Percentiles rank a stretch among this genome's conserved stretches.
These are phyloP conservation scores for Gymnosoma rotundatum DNA, from an alignment of 2,888 invertebrate genomes.

Conservation along the genomic window DNA sequence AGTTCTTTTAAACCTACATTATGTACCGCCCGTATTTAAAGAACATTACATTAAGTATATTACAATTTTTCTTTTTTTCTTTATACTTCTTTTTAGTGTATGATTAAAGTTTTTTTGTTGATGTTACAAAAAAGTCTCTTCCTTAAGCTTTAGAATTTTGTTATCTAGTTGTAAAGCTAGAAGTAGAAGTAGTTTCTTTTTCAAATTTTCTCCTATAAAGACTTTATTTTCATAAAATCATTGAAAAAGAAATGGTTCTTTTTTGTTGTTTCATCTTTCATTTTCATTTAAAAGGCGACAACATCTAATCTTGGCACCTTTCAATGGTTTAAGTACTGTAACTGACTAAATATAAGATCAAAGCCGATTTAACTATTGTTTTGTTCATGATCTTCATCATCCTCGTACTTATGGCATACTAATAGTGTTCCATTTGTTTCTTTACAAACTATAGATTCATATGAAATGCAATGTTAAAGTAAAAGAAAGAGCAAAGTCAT, in stretches of 20 bases:
- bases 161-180: background rate
- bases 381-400: constrained; percentile 32
- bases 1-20: constrained; percentile 42
- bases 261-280: constrained; percentile 44
- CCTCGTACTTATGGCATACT: constrained; percentile 59
- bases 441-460: constrained; percentile 21
- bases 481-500: constrained; percentile 65
- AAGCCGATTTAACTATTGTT: constrained; percentile 63
- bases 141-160: background rate
- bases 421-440: constrained; percentile 57
- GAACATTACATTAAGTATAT: constrained; percentile 30
- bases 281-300: constrained; percentile 65
- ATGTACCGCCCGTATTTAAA: constrained; percentile 28
- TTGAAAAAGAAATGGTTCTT: constrained; percentile 37
- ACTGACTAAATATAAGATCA: constrained; percentile 68
- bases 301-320: constrained; percentile 69
- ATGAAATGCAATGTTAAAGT: constrained; percentile 15
- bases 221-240: constrained; percentile 52
- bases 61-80: constrained; percentile 8
- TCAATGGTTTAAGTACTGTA: constrained; percentile 66
- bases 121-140: constrained; percentile 18
- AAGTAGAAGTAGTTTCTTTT: background rate
- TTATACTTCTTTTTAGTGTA: constrained; percentile 27
- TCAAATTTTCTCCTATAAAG: constrained; percentile 30
- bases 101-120: constrained; percentile 38